Conservation (phyloP, 2,797 vertebrate genomes). For the Amblyopsis hoosieri region DNA sequence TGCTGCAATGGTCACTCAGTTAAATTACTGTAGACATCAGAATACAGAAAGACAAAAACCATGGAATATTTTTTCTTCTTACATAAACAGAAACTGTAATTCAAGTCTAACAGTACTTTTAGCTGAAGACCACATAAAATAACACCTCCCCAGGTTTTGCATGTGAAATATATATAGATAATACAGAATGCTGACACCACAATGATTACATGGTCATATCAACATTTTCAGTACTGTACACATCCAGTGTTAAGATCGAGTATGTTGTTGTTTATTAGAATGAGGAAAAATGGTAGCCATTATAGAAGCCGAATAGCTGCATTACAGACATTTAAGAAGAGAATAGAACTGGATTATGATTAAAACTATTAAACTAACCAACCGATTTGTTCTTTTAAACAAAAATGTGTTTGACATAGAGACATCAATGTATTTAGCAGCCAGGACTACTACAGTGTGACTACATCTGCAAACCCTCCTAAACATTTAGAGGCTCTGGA, state of each 20-base stretch:
- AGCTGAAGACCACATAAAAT: too few relatives aligned
- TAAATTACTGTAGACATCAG: conserved; percentile 20
- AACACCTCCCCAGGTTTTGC: not conserved
- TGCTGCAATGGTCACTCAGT: conserved; percentile 25
- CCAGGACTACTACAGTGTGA: not conserved
- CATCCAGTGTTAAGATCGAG: too few relatives aligned
- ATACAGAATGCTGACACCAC: not conserved
- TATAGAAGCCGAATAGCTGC: not conserved
- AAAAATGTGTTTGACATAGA: not conserved
- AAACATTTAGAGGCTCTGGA: conserved; percentile 10
- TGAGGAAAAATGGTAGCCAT: conserved; percentile 13
- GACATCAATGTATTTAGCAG: not conserved
- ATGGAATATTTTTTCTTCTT: too few relatives aligned
- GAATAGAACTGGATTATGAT: too few relatives aligned
- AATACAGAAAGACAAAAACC: not conserved
- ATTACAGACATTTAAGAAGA: not conserved
- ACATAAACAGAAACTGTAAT: too few relatives aligned
- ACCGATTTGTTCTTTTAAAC: not conserved
- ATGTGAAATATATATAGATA: conserved; percentile 6
- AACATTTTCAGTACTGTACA: conserved; percentile 2
- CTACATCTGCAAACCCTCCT: not conserved
- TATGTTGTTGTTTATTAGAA: conserved; percentile 1
- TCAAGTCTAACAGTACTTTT: too few relatives aligned
- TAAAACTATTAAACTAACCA: not conserved
- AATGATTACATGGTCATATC: not conserved